phyloP scores from a whole-genome alignment of 2,888 invertebrate species.

The Scaptodrosophila latifasciaeformis region DNA sequence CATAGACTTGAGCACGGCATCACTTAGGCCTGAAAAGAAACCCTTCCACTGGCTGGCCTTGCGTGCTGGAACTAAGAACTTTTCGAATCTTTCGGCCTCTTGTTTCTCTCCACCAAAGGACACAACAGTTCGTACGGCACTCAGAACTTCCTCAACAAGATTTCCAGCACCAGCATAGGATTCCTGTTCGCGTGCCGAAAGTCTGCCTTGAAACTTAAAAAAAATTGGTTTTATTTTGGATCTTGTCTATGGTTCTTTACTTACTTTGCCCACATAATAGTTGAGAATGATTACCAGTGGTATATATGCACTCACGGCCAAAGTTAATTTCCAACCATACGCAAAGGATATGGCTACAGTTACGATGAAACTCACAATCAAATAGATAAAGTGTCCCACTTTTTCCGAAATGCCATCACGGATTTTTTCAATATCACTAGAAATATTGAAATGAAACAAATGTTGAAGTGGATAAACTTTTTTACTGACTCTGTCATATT shows the following conservation, averaged over 20 bases:
- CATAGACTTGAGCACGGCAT: slow-evolving; percentile 83
- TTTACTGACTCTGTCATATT: slow-evolving; percentile 84
- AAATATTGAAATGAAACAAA: neutral
- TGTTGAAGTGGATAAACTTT: neutral
- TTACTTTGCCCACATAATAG: slow-evolving; percentile 84
- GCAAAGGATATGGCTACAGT: slow-evolving; percentile 83
- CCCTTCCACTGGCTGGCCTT: slow-evolving; percentile 81
- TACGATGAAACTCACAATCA: slow-evolving; percentile 76
- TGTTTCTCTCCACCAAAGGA: slow-evolving; percentile 87
- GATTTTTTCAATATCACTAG: slow-evolving; percentile 85
- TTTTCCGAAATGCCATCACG: slow-evolving; percentile 92
- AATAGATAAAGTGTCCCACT: slow-evolving; percentile 84
- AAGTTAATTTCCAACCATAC: slow-evolving; percentile 90
- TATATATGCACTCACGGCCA: slow-evolving; percentile 86
- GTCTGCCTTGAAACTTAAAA: slow-evolving; percentile 79
- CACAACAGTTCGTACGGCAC: slow-evolving; percentile 84
- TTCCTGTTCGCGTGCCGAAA: slow-evolving; percentile 80
- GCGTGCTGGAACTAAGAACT: slow-evolving; percentile 79
- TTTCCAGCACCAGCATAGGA: slow-evolving; percentile 87
- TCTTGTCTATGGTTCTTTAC: slow-evolving; percentile 34
- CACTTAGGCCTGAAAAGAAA: slow-evolving; percentile 82
- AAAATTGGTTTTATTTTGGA: neutral
- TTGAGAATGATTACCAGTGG: slow-evolving; percentile 86
- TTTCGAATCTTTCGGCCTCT: slow-evolving; percentile 80
- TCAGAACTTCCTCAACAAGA: slow-evolving; percentile 85